Evolutionary conservation across 1,140 invertebrate species (phyloP).

Genomic region (Microplitis mediator): DNA sequence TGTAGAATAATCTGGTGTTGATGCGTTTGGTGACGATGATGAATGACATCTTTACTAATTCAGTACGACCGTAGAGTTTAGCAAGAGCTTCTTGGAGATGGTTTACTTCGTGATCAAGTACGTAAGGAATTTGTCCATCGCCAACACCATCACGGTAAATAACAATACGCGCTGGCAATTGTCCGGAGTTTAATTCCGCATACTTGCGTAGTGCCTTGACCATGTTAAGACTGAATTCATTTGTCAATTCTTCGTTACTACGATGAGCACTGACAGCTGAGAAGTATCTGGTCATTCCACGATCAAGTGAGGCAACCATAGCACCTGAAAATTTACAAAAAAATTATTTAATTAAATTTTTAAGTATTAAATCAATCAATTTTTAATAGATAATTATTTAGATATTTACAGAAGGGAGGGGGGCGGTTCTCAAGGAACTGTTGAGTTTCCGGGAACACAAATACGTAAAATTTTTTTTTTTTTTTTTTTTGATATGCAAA

Average conservation of each 20-base stretch:
- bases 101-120: slow-evolving; percentile 68
- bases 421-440: too few species aligned
- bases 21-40: slow-evolving; percentile 76
- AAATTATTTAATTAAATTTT: slow-evolving; percentile 4
- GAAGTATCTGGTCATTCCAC: slow-evolving; percentile 69
- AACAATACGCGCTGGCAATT: slow-evolving; percentile 67
- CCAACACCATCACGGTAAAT: slow-evolving; percentile 84
- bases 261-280: slow-evolving; percentile 73
- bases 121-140: slow-evolving; percentile 79
- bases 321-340: slow-evolving; percentile 50
- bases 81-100: slow-evolving; percentile 63
- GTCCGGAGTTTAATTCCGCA: slow-evolving; percentile 57
- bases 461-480: too few species aligned
- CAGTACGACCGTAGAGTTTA: slow-evolving; percentile 60
- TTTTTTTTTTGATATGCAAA: too few species aligned
- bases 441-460: too few species aligned
- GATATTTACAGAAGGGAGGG: too few species aligned
- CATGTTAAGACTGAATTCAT: slow-evolving; percentile 68
- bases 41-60: slow-evolving; percentile 69
- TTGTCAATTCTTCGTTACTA: slow-evolving; percentile 74
- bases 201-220: slow-evolving; percentile 67
- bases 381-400: background rate
- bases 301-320: slow-evolving; percentile 79
- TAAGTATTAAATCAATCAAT: background rate
- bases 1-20: slow-evolving; percentile 70